Percentiles rank a stretch among this genome's conserved stretches.
Evolutionary conservation across 2,888 invertebrate species (phyloP).

Genomic region (Fragum sueziense): DNA sequence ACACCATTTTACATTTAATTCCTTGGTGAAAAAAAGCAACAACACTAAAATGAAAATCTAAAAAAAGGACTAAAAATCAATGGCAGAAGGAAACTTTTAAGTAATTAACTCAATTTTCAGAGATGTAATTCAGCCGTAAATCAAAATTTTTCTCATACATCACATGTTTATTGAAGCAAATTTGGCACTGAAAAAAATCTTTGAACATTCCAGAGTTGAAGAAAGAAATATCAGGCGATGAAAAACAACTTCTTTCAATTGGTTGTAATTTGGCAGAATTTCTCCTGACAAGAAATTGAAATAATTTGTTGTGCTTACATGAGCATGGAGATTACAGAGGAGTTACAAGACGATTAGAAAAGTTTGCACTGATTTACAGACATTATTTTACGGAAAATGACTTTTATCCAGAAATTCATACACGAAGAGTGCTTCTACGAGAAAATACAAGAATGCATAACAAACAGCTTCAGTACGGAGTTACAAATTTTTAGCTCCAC

Average conservation of each 20-base stretch:
- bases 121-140: not conserved
- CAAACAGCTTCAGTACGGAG: no score
- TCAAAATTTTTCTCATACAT: conserved; percentile 6
- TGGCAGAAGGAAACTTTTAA: not conserved
- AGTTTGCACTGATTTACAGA: no score
- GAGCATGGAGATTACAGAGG: not conserved
- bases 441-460: no score
- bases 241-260: not conserved
- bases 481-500: no score
- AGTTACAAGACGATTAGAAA: no score
- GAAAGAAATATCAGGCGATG: not conserved
- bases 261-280: not conserved
- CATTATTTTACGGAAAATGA: no score
- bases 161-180: conserved; percentile 12
- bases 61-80: no score
- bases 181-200: not conserved
- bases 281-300: not conserved
- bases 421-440: no score
- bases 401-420: no score
- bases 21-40: no score
- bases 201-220: not conserved
- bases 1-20: no score
- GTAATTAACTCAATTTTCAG: not conserved
- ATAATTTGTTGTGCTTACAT: not conserved
- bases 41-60: no score